Percentiles rank a stretch among this genome's conserved stretches.
These are phyloP conservation scores for Montipora cactus DNA, from an alignment of 64 coral and sea anemone species.

Conservation along the genomic window DNA sequence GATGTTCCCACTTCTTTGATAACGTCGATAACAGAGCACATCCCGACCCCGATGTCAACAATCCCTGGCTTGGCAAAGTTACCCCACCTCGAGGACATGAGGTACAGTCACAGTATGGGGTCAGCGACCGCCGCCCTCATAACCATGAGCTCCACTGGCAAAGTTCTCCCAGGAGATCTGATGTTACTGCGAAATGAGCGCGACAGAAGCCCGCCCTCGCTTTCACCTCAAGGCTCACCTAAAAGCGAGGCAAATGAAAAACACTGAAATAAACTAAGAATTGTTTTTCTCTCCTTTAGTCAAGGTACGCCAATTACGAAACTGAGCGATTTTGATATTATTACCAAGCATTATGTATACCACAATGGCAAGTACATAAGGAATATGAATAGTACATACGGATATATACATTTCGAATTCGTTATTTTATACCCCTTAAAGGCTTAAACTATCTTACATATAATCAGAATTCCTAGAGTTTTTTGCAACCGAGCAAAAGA, in stretches of 20 bases:
- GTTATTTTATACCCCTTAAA: no score
- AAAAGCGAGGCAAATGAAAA: constrained; percentile 41
- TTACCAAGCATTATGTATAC: no score
- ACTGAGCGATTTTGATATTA: background rate
- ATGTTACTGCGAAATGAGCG: constrained; percentile 26
- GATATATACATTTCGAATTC: no score
- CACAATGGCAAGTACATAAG: background rate
- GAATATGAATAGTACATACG: no score
- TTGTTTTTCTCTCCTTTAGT: background rate
- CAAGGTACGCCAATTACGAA: background rate
- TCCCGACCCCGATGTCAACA: constrained; percentile 28
- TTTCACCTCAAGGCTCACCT: constrained; percentile 5
- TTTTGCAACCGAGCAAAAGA: no score
- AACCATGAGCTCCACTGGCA: constrained; percentile 80
- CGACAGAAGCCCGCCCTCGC: constrained; percentile 4
- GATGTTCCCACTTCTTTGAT: constrained; percentile 3
- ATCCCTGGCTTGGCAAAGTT: constrained; percentile 41
- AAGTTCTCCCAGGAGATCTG: constrained; percentile 22
- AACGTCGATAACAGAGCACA: constrained; percentile 46
- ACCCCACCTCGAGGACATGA: constrained; percentile 57
- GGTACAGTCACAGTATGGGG: constrained; percentile 74
- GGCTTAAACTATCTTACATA: no score
- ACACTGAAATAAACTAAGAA: background rate
- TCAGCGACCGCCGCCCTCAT: constrained; percentile 83
- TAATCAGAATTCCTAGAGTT: no score